Evolutionary conservation across 2,113 vertebrate species (phyloP), one percentile per base, ranked within the genome.

Genomic region (Elaphurus davidianus): DNA sequence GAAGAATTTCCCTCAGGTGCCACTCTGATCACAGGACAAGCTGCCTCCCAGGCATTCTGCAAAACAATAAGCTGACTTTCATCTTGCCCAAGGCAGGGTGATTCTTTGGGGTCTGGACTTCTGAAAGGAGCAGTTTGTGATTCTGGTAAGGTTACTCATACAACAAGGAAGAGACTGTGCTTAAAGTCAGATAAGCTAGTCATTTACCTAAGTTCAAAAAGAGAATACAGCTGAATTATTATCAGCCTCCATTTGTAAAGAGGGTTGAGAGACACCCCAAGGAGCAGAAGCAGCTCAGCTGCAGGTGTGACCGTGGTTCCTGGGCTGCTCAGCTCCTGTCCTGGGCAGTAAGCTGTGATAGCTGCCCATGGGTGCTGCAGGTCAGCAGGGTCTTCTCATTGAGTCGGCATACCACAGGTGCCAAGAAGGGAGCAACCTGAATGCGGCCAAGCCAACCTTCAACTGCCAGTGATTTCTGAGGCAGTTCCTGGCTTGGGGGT

Each of bases 21-120:
- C 76, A 6, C 86, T 96, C 67, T 97, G 97, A 94, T 96, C 91
- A 94, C 23, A 67, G 97, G 85, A 89, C 91, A 83, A 55, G 81
- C 50, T 87, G 88, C 76, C 82, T 92, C 36, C 54, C 76, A 33
- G 96, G 93, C 86, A 67, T 82, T 96, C 59, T 40, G 40, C 4
- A 50, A 33, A 96, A 90, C 45, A 88, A 79, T 64, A 93, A 54
- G 76, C 15, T 30, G 67, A 64, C 86, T 94, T 95, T 97, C 54
- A 97, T 91, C 82, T 45, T 86, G 82, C 83, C 91, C 88, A 78
- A 94, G 64, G 36, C 47, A 71, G n/a, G 52, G 36, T 76, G 47
- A 87, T 45, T 92, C 76, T 94, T 54, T 86, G 85, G 83, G 92
- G 55, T 87, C 52, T 59, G 52, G 71, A 87, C 19, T 88, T 94